Percentiles rank a stretch among this genome's conserved stretches.
Conservation (phyloP, 2,797 vertebrate genomes). For the Alca torda region DNA sequence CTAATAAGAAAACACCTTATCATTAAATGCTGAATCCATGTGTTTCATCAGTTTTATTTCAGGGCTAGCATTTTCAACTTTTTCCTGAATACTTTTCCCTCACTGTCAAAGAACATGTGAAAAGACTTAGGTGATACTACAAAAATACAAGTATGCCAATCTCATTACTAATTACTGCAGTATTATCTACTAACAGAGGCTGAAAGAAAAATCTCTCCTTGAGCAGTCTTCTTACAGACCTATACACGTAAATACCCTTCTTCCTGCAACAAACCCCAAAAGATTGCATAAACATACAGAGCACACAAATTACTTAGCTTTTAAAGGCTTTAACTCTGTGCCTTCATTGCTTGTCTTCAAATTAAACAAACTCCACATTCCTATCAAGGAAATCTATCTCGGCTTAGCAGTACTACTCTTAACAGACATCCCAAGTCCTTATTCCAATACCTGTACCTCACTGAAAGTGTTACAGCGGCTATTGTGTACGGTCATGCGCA, state of each 20-base stretch:
- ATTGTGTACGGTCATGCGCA: background rate
- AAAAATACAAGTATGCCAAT: background rate
- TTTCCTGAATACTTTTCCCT: background rate
- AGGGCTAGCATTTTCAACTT: background rate
- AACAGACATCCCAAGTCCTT: background rate
- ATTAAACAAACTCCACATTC: background rate
- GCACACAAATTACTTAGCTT: background rate
- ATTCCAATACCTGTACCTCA: background rate
- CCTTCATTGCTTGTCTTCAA: background rate
- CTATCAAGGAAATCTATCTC: background rate
- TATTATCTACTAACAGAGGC: background rate
- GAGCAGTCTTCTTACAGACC: background rate
- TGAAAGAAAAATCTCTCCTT: background rate
- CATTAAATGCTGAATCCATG: background rate
- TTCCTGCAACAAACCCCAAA: background rate
- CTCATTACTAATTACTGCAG: background rate
- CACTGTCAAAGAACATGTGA: background rate
- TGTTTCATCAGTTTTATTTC: background rate
- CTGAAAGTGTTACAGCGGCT: background rate
- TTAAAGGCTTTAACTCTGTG: background rate
- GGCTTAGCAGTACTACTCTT: background rate
- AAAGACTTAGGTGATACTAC: background rate
- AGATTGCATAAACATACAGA: background rate
- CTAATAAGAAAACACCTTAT: background rate
- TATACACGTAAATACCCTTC: background rate